Evolutionary conservation across 2,113 vertebrate species (phyloP), one percentile per base, ranked within the genome.

Genomic region (Embiotoca jacksoni): DNA sequence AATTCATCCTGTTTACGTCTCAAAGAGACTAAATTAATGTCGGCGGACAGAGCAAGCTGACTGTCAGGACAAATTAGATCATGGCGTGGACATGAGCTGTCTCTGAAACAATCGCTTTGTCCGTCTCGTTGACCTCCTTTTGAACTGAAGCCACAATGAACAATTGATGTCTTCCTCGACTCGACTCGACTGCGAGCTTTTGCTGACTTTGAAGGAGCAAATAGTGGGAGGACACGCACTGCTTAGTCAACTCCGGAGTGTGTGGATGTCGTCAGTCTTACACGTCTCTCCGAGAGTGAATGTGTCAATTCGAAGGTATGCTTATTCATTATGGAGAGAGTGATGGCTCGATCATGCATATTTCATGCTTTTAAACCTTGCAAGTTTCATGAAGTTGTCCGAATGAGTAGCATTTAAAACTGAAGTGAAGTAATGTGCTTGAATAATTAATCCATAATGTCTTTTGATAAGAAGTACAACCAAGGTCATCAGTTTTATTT

Each of bases 301-400:
- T 63, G 83, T 93, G 92, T 92, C 91, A 86, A 91, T 92, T 91
- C 87, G 39, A 84, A 93, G 91, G 91, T 93, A 78, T 73, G 69
- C 88, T 92, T 91, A 93, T 95, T 92, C 92, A 94, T 93, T 90
- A 93, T 93, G 85, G 80, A 93, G 81, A 64, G 73, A 88, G 70
- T 84, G 93, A 93, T 92, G 91, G 89, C 89, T 83, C 85, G 60
- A 11, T 32, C 71, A 86, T 95, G 72, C 82, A 94, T 94, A 85
- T 92, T 94, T 94, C 39, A 95, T 92, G 91, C 63, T 16, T 78
- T 84, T 64, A 83, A 87, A 93, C 78, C 88, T 52, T 95, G 90
- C 90, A 94, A 92, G 50, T 94, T 95, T 95, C 82, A 95, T 94
- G 93, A 94, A 93, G 92, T 93, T 95, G 94, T 95, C 93, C 44